Base-by-base conservation (phyloP, 2,113 vertebrate species). In the Echinops telfairi region DNA sequence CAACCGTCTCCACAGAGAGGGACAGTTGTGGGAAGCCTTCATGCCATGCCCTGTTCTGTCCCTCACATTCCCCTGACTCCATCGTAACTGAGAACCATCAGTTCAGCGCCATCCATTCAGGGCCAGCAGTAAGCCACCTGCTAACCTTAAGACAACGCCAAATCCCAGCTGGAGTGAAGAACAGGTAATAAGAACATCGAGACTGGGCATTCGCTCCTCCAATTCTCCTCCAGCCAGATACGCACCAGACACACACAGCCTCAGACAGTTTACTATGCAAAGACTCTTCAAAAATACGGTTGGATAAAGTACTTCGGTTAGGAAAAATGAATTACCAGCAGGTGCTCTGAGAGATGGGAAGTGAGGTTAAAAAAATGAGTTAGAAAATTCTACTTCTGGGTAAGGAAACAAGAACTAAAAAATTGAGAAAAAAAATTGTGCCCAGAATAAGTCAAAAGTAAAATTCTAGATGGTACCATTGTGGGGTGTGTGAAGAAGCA, bases 311-410 rank as follows among this genome's bases (percentile, higher is more conserved):
- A 60, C 83, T 83, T 17, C 23, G 70, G 3, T 79, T 53, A 89
- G 83, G 40, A 91, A 89, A 90, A 94, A 76, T 60, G 47, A 53
- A 31, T 79, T 82, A 31, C 31, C 12, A 79, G 6, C 70, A 91
- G 60, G 75, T 12, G 1, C 23, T 77, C n/a, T 23, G n/a, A 79
- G 17, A 58, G 14, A 17, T 3, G 3, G 23, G 5, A 80, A 86
- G n/a, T 62, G 40, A 83, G 7, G 5, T 25, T 70, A 76, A 83
- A 40, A 66, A 25, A 68, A 40, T 60, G n/a, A 80, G 25, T 66
- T 71, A 47, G 66, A 73, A 86, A 60, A 77, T 36, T 62, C 66
- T 53, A 84, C 53, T 76, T 95, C 47, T 53, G 47, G 47, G 47
- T 47, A 95, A 80, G 62, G 80, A 87, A 60, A 70, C 8, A 90